phyloP scores from a whole-genome alignment of 2,888 invertebrate species.

The Rhagonycha lutea region DNA sequence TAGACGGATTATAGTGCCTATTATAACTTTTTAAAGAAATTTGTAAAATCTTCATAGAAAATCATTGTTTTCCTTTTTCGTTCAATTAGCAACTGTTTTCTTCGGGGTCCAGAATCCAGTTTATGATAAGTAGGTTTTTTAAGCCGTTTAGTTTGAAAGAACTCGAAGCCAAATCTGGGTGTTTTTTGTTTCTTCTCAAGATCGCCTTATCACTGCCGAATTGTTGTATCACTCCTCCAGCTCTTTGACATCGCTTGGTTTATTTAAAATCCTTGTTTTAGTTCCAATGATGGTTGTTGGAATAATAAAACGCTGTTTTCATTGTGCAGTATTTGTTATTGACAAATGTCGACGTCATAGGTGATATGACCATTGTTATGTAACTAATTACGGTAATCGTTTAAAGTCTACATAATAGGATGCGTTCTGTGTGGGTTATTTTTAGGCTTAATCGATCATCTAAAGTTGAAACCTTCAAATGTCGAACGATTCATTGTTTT shows the following conservation, averaged over 20 bases:
- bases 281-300: background rate
- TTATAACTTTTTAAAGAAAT: background rate
- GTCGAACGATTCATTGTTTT: background rate
- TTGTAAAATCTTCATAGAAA: background rate
- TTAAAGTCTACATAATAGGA: background rate
- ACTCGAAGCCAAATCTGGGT: too few relatives aligned
- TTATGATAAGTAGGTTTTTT: too few relatives aligned
- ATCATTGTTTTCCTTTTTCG: too few relatives aligned
- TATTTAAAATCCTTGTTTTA: background rate
- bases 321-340: slow-evolving; percentile 1
- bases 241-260: background rate
- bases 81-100: too few relatives aligned
- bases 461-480: background rate
- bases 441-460: background rate
- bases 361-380: background rate
- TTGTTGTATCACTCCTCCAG: background rate
- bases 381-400: slow-evolving; percentile 1
- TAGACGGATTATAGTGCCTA: too few relatives aligned
- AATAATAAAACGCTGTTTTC: background rate
- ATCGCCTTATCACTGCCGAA: too few relatives aligned
- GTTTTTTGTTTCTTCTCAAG: background rate
- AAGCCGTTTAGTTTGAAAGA: too few relatives aligned
- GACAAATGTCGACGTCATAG: background rate
- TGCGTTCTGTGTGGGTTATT: background rate
- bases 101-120: too few relatives aligned